These are phyloP conservation scores for Epinotia brunnichana DNA, from an alignment of 2,888 invertebrate species.

Conservation along the genomic window DNA sequence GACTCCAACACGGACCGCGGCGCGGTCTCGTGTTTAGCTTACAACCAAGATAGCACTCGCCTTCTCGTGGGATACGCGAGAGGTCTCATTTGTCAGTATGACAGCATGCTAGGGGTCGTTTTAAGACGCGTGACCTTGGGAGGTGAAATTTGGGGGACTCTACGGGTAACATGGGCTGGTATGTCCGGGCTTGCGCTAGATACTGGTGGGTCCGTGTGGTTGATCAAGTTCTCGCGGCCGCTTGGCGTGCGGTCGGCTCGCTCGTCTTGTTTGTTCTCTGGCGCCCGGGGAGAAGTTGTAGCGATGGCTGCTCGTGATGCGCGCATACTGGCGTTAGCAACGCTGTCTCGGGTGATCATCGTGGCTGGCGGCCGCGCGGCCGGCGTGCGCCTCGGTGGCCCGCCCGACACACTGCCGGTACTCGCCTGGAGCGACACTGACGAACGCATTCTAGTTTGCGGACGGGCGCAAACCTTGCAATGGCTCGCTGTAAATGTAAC, in stretches of 20 bases:
- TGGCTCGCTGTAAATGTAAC: conserved; percentile 89
- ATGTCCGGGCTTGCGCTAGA: conserved; percentile 86
- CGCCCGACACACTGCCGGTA: conserved; percentile 92
- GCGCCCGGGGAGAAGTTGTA: conserved; percentile 94
- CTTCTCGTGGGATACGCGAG: conserved; percentile 89
- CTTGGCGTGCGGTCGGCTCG: conserved; percentile 95
- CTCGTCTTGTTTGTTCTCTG: conserved; percentile 97
- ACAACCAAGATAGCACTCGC: conserved; percentile 93
- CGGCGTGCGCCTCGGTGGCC: conserved; percentile 86
- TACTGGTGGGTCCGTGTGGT: conserved; percentile 98
- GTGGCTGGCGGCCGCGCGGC: conserved; percentile 76
- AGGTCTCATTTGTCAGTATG: conserved; percentile 96
- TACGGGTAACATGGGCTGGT: conserved; percentile 78
- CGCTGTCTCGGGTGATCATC: conserved; percentile 91
- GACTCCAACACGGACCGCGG: conserved; percentile 87
- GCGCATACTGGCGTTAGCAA: conserved; percentile 94
- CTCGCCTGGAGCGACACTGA: conserved; percentile 91
- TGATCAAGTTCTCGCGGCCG: conserved; percentile 93
- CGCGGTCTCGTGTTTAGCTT: conserved; percentile 92
- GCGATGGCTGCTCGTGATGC: conserved; percentile 76
- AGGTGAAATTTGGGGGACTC: conserved; percentile 78
- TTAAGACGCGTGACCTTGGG: conserved; percentile 77
- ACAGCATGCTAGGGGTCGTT: conserved; percentile 86
- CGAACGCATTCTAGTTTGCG: conserved; percentile 95
- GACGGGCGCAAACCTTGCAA: conserved; percentile 91